phyloP scores from a whole-genome alignment of 2,888 invertebrate species.

The Stenchaetothrips biformis region DNA sequence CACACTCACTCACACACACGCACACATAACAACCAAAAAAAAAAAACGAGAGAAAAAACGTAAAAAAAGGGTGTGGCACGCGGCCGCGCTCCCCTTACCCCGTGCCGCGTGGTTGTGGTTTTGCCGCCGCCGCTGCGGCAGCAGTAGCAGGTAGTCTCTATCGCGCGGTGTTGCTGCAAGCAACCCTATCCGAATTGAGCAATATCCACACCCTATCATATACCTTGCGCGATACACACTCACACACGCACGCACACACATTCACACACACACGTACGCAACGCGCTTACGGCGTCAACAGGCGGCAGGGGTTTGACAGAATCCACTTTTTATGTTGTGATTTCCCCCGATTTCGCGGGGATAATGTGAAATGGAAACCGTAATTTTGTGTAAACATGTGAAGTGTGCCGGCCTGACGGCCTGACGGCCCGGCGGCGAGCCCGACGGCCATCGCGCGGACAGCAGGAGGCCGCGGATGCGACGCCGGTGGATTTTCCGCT shows the following conservation, averaged over 20 bases:
- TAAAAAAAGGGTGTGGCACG: constrained; percentile 3
- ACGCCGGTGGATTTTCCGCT: too few species aligned
- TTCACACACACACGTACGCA: background rate
- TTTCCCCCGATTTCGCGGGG: constrained; percentile 20
- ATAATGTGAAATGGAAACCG: constrained; percentile 23
- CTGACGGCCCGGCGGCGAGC: too few species aligned
- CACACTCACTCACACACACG: background rate
- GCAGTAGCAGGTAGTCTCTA: background rate
- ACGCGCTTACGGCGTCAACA: constrained; percentile 13
- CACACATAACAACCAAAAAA: background rate
- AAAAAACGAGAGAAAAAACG: background rate
- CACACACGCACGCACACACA: background rate
- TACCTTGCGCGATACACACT: background rate
- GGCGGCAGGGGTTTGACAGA: constrained; percentile 24
- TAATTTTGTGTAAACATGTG: constrained; percentile 23
- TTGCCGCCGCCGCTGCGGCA: background rate
- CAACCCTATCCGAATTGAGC: constrained; percentile 24
- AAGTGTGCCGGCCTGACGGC: background rate
- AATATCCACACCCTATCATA: constrained; percentile 23
- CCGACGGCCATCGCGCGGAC: too few species aligned
- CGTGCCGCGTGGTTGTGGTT: background rate
- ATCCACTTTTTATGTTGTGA: constrained; percentile 23
- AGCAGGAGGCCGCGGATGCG: too few species aligned
- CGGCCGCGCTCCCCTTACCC: background rate
- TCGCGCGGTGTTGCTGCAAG: background rate